These are phyloP conservation scores for Meta bourneti DNA, from an alignment of 2,888 invertebrate species.

Conservation along the genomic window DNA sequence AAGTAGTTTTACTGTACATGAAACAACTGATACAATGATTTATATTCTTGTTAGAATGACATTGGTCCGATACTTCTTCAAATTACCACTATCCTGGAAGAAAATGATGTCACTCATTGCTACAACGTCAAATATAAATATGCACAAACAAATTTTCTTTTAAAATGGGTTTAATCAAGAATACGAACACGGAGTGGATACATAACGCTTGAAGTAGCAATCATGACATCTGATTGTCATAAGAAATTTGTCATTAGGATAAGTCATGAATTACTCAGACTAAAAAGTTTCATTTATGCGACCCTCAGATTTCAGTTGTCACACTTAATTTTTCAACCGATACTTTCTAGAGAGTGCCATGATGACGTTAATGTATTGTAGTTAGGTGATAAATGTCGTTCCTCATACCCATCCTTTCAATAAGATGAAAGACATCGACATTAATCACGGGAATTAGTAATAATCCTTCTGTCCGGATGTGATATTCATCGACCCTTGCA, in stretches of 20 bases:
- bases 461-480: background rate
- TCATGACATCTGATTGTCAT: background rate
- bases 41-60: no score
- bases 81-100: no score
- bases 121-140: no score
- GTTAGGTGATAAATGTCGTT: background rate
- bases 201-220: no score
- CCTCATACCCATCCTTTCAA: background rate
- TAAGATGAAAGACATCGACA: slow-evolving; percentile 4
- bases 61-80: no score
- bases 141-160: no score
- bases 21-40: no score
- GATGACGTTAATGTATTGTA: background rate
- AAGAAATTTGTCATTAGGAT: background rate
- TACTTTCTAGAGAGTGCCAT: background rate
- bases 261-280: background rate
- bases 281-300: background rate
- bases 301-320: background rate
- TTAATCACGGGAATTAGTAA: slow-evolving; percentile 18
- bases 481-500: background rate
- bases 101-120: no score
- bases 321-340: background rate
- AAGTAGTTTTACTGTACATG: no score
- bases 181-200: no score
- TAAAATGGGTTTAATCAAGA: no score